A percentile compares a stretch with the other conserved stretches of the same genome.
These are phyloP conservation scores for Drosophila mayaguana DNA, from an alignment of 2,888 invertebrate species.

Conservation along the genomic window DNA sequence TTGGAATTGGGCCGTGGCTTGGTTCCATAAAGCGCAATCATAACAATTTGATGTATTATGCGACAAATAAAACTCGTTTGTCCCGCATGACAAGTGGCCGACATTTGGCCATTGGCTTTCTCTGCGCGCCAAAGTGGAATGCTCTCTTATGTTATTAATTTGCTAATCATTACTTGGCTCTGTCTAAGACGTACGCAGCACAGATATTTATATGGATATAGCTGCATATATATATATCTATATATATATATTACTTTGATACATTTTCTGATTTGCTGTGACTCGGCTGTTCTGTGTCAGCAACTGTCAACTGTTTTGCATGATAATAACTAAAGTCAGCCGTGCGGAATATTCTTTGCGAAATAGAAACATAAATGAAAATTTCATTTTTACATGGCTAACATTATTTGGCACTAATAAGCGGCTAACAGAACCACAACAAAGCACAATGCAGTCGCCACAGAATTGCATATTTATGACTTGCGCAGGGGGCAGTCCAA, in stretches of 20 bases:
- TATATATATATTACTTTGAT: background rate
- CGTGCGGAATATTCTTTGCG: constrained; percentile 45
- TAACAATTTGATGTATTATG: constrained; percentile 68
- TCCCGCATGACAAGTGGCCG: constrained; percentile 50
- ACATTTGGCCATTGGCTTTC: constrained; percentile 32
- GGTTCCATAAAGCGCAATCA: constrained; percentile 49
- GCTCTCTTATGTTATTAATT: constrained; percentile 1
- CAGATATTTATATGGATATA: background rate
- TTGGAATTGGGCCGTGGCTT: constrained; percentile 35
- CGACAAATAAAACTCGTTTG: constrained; percentile 44
- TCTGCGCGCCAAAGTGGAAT: constrained; percentile 13
- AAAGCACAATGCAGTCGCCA: constrained; percentile 52
- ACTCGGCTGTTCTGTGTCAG: background rate
- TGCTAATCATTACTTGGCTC: background rate
- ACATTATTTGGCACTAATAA: constrained; percentile 73
- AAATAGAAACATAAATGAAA: constrained; percentile 47
- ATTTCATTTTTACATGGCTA: constrained; percentile 57
- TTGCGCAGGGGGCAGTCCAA: constrained; percentile 2
- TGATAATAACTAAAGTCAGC: constrained; percentile 59
- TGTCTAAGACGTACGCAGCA: background rate
- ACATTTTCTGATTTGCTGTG: background rate
- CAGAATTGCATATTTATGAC: constrained; percentile 77
- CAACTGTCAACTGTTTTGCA: constrained; percentile 66
- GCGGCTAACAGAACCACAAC: constrained; percentile 46
- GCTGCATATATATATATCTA: background rate